Conservation (phyloP, 2,888 invertebrate genomes). For the Trissolcus brochymenae region DNA sequence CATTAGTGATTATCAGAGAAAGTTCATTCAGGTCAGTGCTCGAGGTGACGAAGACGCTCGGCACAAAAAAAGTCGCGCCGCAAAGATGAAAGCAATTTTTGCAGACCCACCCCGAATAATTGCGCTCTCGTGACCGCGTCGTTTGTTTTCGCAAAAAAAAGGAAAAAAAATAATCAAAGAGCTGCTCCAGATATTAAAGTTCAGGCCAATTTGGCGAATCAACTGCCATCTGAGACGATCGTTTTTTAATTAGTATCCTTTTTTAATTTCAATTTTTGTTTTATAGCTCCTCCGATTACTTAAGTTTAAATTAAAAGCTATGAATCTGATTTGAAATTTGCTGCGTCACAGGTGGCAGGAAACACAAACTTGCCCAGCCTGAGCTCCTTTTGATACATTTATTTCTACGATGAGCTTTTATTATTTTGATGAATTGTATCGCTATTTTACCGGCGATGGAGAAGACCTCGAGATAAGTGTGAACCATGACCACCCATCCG, state of each 20-base stretch:
- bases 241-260: background rate
- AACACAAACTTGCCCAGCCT: too few species aligned
- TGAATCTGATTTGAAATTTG: too few species aligned
- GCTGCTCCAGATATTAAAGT: too few species aligned
- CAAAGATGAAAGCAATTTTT: constrained; percentile 43
- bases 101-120: constrained; percentile 46
- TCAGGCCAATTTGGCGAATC: too few species aligned
- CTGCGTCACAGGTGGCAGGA: too few species aligned
- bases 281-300: too few species aligned
- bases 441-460: constrained; percentile 80
- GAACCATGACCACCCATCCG: constrained; percentile 90
- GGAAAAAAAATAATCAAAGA: background rate
- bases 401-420: background rate
- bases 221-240: too few species aligned
- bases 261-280: background rate
- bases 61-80: constrained; percentile 36
- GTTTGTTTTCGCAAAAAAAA: constrained; percentile 5
- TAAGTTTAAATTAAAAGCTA: too few species aligned
- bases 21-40: constrained; percentile 58
- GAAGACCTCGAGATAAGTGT: constrained; percentile 89
- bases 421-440: background rate
- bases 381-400: background rate
- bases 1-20: constrained; percentile 60
- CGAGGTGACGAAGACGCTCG: constrained; percentile 53
- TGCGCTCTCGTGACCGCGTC: constrained; percentile 21